Percentiles rank a stretch among this genome's conserved stretches.
These are phyloP conservation scores for Encarsia formosa DNA, from an alignment of 2,888 invertebrate genomes.

Conservation along the genomic window DNA sequence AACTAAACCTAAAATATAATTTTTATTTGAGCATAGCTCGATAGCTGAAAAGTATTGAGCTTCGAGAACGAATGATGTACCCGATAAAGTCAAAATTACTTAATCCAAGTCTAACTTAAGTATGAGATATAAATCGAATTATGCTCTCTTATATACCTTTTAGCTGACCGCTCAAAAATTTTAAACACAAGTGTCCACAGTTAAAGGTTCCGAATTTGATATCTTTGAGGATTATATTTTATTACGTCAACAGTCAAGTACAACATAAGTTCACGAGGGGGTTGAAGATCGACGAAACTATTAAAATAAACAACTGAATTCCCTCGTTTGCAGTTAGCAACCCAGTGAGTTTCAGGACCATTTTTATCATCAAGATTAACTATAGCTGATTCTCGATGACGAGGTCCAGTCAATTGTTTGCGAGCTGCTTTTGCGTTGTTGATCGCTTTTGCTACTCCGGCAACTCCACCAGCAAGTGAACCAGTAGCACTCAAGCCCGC, in stretches of 20 bases:
- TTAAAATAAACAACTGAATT: constrained; percentile 42
- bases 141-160: neutral
- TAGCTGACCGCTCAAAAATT: neutral
- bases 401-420: neutral
- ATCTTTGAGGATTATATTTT: neutral
- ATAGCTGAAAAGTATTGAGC: neutral
- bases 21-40: neutral
- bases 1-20: neutral
- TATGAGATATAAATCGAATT: neutral
- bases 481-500: neutral
- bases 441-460: neutral
- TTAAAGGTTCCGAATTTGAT: neutral
- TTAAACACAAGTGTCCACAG: neutral
- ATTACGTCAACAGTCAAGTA: constrained; percentile 26
- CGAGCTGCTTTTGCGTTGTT: neutral
- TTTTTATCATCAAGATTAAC: constrained; percentile 3
- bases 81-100: neutral
- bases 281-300: constrained; percentile 43
- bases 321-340: constrained; percentile 35
- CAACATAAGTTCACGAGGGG: constrained; percentile 36
- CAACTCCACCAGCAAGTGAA: neutral
- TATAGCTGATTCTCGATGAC: neutral
- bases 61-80: neutral
- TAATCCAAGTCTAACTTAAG: neutral
- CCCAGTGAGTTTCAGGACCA: constrained; percentile 2